phyloP scores from a whole-genome alignment of 2,113 vertebrate species.

The Otus sunia region DNA sequence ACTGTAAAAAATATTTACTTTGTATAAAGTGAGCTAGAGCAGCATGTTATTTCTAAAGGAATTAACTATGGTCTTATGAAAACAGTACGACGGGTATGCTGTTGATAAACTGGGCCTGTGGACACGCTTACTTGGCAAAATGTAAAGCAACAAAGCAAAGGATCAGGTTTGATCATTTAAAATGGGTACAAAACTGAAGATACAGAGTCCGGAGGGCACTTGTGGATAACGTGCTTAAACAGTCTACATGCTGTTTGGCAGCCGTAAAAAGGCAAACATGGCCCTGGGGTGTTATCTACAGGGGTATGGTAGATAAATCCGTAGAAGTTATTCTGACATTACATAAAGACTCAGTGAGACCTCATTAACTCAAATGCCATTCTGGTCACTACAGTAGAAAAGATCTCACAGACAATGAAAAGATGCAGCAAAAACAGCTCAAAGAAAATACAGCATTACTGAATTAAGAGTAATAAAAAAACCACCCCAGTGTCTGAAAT shows the following conservation, averaged over 20 bases:
- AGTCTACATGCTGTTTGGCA: slow-evolving; percentile 62
- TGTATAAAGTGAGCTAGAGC: slow-evolving; percentile 45
- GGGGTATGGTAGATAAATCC: slow-evolving; percentile 54
- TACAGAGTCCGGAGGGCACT: slow-evolving; percentile 64
- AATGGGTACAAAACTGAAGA: slow-evolving; percentile 64
- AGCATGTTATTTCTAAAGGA: slow-evolving; percentile 59
- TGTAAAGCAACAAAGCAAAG: slow-evolving; percentile 47
- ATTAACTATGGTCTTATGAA: slow-evolving; percentile 12
- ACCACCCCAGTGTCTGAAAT: not conserved
- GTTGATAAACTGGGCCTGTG: slow-evolving; percentile 1
- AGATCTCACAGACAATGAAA: slow-evolving; percentile 42
- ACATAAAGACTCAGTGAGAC: slow-evolving; percentile 65
- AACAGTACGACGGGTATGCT: not conserved
- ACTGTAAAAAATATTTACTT: slow-evolving; percentile 23
- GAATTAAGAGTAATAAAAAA: not conserved
- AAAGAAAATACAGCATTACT: not conserved
- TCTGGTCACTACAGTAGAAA: slow-evolving; percentile 54
- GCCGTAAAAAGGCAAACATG: slow-evolving; percentile 66
- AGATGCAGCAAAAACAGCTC: slow-evolving; percentile 20
- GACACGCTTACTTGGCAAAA: slow-evolving; percentile 65
- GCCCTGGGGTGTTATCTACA: slow-evolving; percentile 64
- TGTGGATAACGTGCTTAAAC: slow-evolving; percentile 58
- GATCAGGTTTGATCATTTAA: slow-evolving; percentile 70
- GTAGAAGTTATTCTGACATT: slow-evolving; percentile 68
- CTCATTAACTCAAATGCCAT: slow-evolving; percentile 68